These are phyloP conservation scores for Andrena camellia DNA, from an alignment of 2,888 invertebrate species.

Conservation along the genomic window DNA sequence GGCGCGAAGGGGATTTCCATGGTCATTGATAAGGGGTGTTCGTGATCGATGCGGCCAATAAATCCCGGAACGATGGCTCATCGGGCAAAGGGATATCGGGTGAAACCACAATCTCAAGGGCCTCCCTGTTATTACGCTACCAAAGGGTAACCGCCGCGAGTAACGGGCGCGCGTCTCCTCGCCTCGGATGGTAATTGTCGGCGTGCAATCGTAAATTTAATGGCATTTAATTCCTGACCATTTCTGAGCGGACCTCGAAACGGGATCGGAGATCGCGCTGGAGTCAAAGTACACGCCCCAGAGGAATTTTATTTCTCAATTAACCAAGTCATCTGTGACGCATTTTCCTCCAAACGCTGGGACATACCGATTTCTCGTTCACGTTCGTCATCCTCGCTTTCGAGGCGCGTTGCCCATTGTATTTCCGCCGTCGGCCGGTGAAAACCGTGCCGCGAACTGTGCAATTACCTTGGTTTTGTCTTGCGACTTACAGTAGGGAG, in stretches of 20 bases:
- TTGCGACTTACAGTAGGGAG: slow-evolving; percentile 91
- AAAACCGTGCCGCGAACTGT: slow-evolving; percentile 65
- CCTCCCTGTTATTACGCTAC: slow-evolving; percentile 72
- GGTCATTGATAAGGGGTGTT: slow-evolving; percentile 60
- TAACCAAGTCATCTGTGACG: neutral
- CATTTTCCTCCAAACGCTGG: neutral
- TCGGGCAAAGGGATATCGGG: slow-evolving; percentile 63
- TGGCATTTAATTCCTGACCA: slow-evolving; percentile 80
- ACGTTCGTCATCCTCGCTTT: neutral
- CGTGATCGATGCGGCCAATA: slow-evolving; percentile 68
- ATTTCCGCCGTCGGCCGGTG: neutral
- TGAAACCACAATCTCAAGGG: slow-evolving; percentile 69
- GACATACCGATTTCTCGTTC: neutral
- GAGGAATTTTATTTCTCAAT: neutral
- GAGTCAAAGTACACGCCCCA: too few species aligned
- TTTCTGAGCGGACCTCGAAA: slow-evolving; percentile 59
- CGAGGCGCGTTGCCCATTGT: neutral
- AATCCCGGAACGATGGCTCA: slow-evolving; percentile 62
- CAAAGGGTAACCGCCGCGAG: slow-evolving; percentile 63
- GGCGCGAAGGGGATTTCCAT: slow-evolving; percentile 33
- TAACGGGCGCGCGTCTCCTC: slow-evolving; percentile 63
- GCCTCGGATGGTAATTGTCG: slow-evolving; percentile 62
- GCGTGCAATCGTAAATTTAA: slow-evolving; percentile 78
- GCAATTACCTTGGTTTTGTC: slow-evolving; percentile 80
- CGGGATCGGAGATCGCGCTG: too few species aligned